phyloP scores from a whole-genome alignment of 2,888 invertebrate genomes.

The Acrobeloides nanus region DNA sequence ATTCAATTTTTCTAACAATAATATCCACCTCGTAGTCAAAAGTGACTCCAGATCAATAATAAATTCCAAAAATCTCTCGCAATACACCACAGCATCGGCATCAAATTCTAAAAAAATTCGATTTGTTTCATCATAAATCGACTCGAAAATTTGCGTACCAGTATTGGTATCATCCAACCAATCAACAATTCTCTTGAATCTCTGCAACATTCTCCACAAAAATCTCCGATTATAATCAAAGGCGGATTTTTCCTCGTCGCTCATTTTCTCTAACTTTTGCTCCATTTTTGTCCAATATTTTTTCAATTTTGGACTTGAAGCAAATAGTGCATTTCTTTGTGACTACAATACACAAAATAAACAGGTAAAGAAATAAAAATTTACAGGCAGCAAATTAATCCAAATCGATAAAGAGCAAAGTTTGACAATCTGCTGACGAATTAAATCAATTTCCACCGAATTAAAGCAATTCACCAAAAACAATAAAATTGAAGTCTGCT shows the following conservation, averaged over 20 bases:
- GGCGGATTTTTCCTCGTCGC: slow-evolving; percentile 20
- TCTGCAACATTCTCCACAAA: slow-evolving; percentile 74
- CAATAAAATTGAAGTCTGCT: slow-evolving; percentile 78
- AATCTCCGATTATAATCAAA: slow-evolving; percentile 63
- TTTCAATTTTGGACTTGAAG: slow-evolving; percentile 76
- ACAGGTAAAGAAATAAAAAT: slow-evolving; percentile 65
- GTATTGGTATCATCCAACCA: slow-evolving; percentile 55
- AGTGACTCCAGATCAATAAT: slow-evolving; percentile 91
- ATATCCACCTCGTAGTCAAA: slow-evolving; percentile 75
- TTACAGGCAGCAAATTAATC: slow-evolving; percentile 60
- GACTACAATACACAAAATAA: slow-evolving; percentile 22
- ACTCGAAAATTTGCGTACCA: slow-evolving; percentile 13
- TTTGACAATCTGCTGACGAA: slow-evolving; percentile 81
- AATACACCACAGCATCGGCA: slow-evolving; percentile 65
- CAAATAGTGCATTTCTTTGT: slow-evolving; percentile 76
- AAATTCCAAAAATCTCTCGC: slow-evolving; percentile 89
- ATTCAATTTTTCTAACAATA: not conserved
- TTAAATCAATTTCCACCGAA: slow-evolving; percentile 88
- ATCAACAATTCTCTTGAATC: slow-evolving; percentile 76
- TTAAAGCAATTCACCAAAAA: slow-evolving; percentile 94
- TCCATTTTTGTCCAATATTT: slow-evolving; percentile 84
- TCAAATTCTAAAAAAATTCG: slow-evolving; percentile 47
- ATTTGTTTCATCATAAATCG: not conserved
- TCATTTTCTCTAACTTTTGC: slow-evolving; percentile 65
- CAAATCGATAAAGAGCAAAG: slow-evolving; percentile 88